These are phyloP conservation scores for Adelosebastes latens DNA, from an alignment of 2,797 vertebrate species.

Conservation along the genomic window DNA sequence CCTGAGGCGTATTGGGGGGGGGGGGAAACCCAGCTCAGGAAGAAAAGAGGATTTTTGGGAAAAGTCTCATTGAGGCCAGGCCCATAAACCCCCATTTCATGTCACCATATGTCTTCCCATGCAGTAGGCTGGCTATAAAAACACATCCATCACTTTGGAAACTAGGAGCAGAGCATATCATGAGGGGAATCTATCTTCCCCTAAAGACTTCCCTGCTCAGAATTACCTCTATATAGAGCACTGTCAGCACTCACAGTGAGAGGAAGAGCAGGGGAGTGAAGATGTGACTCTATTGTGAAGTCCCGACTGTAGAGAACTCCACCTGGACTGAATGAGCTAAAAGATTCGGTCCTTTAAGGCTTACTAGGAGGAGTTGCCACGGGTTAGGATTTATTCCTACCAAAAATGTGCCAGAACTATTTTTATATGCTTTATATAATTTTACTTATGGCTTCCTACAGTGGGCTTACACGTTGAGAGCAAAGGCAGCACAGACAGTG, in stretches of 20 bases:
- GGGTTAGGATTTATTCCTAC: not conserved
- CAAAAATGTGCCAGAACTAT: not conserved
- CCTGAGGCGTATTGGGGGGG: not conserved
- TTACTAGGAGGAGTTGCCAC: not conserved
- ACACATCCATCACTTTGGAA: constrained; percentile 61
- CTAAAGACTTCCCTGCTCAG: constrained; percentile 49
- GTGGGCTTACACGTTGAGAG: not conserved
- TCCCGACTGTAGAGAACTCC: not conserved
- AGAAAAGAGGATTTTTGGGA: constrained; percentile 22
- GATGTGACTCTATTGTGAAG: constrained; percentile 35
- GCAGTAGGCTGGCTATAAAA: constrained; percentile 41
- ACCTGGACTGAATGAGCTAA: constrained; percentile 8
- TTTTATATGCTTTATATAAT: not conserved
- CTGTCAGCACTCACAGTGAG: constrained; percentile 24
- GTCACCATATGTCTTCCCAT: constrained; percentile 48
- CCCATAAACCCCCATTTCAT: constrained; percentile 39
- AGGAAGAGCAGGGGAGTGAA: not conserved
- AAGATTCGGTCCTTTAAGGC: not conserved
- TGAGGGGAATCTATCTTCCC: constrained; percentile 54
- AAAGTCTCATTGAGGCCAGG: constrained; percentile 37
- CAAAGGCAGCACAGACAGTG: not conserved
- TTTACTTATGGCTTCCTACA: not conserved
- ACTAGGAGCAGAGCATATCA: constrained; percentile 43
- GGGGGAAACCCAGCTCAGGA: not conserved
- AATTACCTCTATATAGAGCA: constrained; percentile 31